phyloP scores from a whole-genome alignment of 2,113 vertebrate genomes.

The Blennius ocellaris region DNA sequence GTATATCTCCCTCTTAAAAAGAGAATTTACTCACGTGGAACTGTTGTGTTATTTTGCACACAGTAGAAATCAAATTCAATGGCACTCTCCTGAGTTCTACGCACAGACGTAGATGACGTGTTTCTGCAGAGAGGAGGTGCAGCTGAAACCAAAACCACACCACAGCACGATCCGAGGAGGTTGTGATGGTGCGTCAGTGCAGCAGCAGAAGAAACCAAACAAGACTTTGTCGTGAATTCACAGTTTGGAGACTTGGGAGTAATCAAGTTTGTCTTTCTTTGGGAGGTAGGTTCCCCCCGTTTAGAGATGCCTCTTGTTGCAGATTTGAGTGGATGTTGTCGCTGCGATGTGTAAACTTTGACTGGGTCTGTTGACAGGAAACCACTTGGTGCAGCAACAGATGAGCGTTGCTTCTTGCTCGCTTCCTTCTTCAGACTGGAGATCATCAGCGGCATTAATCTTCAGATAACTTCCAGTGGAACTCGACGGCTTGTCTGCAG shows the following conservation, averaged over 20 bases:
- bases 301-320: background rate
- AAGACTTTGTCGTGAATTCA: constrained; percentile 3
- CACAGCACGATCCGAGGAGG: constrained; percentile 61
- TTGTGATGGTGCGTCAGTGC: constrained; percentile 43
- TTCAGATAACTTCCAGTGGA: background rate
- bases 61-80: no score
- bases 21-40: no score
- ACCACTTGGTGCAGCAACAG: constrained; percentile 42
- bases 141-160: constrained; percentile 68
- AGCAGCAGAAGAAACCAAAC: constrained; percentile 33
- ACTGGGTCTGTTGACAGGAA: constrained; percentile 72
- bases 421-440: constrained; percentile 48
- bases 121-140: constrained; percentile 44
- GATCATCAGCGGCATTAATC: constrained; percentile 26
- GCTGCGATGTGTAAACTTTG: constrained; percentile 1
- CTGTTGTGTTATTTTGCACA: no score
- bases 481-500: constrained; percentile 14
- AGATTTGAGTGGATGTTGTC: background rate
- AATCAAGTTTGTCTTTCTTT: constrained; percentile 2
- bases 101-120: constrained; percentile 20
- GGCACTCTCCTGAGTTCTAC: constrained; percentile 2
- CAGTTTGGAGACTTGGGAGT: constrained; percentile 9
- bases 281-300: background rate
- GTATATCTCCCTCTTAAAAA: no score
- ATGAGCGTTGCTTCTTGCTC: constrained; percentile 44